Evolutionary conservation across 1,140 invertebrate genomes (phyloP), one percentile per base, ranked within the genome.

Genomic region (Cheumatopsyche charites): DNA sequence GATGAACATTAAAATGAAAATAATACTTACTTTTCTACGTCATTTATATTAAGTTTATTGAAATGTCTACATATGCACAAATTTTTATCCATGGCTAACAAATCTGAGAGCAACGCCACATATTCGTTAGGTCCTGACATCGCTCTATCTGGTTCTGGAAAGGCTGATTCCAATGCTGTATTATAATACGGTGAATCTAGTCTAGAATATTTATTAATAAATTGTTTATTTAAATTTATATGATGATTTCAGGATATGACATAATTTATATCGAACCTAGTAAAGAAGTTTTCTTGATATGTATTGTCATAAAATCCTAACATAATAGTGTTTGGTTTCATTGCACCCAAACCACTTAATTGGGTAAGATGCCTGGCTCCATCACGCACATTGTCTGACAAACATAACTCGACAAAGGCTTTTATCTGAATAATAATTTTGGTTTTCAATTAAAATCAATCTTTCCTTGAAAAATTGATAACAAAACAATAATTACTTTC

Each of bases 241-340:
- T 17, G 19, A 52, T 17, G 3, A 17, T 2, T 17, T 62, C 21
- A 1, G 1, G 5, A 12, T 26, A 62, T 11, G 7, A 6, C 19
- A 23, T 79, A n/a, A n/a, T n/a, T n/a, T n/a, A n/a, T n/a, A n/a
- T 42, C 79, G 76, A 62, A 76, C 87, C 79, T 83, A 70, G 86
- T 79, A 69, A 95, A 92, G 79, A 94, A 96, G 79, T 97, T 92
- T 29, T 81, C 79, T 2, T 90, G 91, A 2, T 83, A 76, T 71
- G 91, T 87, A 15, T 90, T 86, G 77, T 96, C 94, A 62, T 95
- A 91, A 83, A 98, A 99, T 4, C 96, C 92, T 47, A 95, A 83
- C 43, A 94, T 85, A 66, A 99, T 93, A 0, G 97, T 99, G 80
- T 99, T 99, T 0, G 97, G 97, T 81, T 99, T 98, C 97, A 99